phyloP scores from a whole-genome alignment of 2,113 vertebrate genomes.

The Progne subis region DNA sequence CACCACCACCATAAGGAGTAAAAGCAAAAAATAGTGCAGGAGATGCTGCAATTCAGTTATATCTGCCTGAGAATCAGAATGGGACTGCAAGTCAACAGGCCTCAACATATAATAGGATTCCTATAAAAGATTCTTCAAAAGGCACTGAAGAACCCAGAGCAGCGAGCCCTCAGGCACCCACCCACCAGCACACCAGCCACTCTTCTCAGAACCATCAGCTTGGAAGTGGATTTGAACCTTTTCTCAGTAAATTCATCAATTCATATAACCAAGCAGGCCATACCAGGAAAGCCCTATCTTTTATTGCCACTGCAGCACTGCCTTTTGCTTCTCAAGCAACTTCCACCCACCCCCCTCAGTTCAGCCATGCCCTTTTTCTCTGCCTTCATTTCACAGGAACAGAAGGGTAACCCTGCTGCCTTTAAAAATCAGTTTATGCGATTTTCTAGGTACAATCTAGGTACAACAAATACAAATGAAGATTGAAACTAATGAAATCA shows the following conservation, averaged over 20 bases:
- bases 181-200: rapidly evolving
- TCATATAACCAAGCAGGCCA: not conserved
- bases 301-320: no score
- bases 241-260: not conserved
- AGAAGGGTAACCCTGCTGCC: not conserved
- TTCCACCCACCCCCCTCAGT: rapidly evolving
- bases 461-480: not conserved
- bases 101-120: not conserved
- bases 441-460: not conserved
- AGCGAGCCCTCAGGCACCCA: not conserved
- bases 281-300: not conserved
- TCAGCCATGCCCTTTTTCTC: not conserved
- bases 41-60: not conserved
- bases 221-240: not conserved
- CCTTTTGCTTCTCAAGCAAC: not conserved
- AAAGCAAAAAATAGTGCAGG: not conserved
- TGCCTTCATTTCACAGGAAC: not conserved
- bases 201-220: not conserved
- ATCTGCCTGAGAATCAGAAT: not conserved
- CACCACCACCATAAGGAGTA: not conserved
- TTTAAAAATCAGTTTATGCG: not conserved
- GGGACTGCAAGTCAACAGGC: not conserved
- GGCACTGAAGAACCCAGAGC: not conserved
- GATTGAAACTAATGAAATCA: not conserved
- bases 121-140: not conserved